Evolutionary conservation across 2,113 vertebrate species (phyloP).

Genomic region (Terrapene triunguis): DNA sequence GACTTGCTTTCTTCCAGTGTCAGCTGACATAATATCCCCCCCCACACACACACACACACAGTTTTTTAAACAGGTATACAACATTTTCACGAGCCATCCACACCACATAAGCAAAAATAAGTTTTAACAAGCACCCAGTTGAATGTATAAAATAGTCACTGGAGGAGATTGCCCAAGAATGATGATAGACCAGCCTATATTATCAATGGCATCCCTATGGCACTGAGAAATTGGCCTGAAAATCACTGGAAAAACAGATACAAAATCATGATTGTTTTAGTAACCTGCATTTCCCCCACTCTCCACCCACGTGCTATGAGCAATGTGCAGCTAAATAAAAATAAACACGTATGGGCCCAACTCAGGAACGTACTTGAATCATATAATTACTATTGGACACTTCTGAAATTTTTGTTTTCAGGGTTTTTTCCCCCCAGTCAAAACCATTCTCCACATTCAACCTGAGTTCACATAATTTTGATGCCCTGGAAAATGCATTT

Average conservation of each 20-base stretch:
- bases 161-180: conserved; percentile 50
- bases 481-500: neutral
- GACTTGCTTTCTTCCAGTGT: neutral
- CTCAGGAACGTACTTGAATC: neutral
- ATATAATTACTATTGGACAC: rapidly evolving
- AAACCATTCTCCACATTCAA: neutral
- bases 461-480: neutral
- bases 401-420: neutral
- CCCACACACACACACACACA: too few species aligned
- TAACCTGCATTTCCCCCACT: neutral
- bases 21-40: neutral
- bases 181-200: conserved; percentile 33
- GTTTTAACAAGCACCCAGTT: neutral
- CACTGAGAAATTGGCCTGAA: neutral
- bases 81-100: neutral
- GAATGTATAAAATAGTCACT: conserved; percentile 9
- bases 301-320: neutral
- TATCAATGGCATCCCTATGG: rapidly evolving
- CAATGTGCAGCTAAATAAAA: neutral
- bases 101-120: neutral
- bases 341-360: neutral
- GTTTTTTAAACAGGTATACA: neutral
- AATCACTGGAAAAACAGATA: rapidly evolving
- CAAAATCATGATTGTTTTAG: neutral
- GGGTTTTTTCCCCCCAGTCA: neutral